Conservation (phyloP, 2,113 vertebrate genomes). For the Eublepharis macularius region DNA sequence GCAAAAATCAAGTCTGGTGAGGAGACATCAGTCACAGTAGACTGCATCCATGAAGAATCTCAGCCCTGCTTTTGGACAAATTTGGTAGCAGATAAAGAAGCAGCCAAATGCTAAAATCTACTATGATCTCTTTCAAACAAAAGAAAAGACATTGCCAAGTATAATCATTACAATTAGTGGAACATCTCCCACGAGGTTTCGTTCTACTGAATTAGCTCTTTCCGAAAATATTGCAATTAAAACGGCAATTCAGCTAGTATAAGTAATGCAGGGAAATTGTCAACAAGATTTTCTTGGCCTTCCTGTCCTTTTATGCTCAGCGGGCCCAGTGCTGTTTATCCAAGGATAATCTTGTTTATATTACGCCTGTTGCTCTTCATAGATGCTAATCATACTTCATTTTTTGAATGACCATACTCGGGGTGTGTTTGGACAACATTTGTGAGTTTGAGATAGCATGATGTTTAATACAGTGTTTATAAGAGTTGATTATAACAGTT, state of each 20-base stretch:
- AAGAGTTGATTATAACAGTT: slow-evolving; percentile 68
- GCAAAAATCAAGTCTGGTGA: neutral
- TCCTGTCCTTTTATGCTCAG: slow-evolving; percentile 53
- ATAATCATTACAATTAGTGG: neutral
- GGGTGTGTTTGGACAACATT: slow-evolving; percentile 63
- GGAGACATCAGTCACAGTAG: neutral
- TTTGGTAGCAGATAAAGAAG: neutral
- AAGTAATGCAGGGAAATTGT: slow-evolving; percentile 49
- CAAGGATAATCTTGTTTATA: slow-evolving; percentile 71
- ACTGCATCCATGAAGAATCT: neutral
- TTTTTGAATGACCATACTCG: slow-evolving; percentile 65
- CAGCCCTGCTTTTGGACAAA: slow-evolving; percentile 5
- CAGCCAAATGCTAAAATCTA: neutral
- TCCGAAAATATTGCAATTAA: slow-evolving; percentile 47
- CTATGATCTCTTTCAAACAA: neutral
- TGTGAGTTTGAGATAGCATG: slow-evolving; percentile 61
- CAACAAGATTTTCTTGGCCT: slow-evolving; percentile 55
- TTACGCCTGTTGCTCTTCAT: slow-evolving; percentile 68
- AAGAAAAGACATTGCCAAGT: neutral
- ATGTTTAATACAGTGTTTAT: slow-evolving; percentile 74
- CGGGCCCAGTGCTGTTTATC: slow-evolving; percentile 57
- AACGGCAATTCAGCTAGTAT: slow-evolving; percentile 51
- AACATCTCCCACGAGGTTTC: slow-evolving; percentile 1
- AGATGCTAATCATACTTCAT: slow-evolving; percentile 73
- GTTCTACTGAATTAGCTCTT: slow-evolving; percentile 10